A percentile compares a stretch with the other conserved stretches of the same genome.
Conservation (phyloP, 2,797 vertebrate species). For the Enteromius thamalakanensis region DNA sequence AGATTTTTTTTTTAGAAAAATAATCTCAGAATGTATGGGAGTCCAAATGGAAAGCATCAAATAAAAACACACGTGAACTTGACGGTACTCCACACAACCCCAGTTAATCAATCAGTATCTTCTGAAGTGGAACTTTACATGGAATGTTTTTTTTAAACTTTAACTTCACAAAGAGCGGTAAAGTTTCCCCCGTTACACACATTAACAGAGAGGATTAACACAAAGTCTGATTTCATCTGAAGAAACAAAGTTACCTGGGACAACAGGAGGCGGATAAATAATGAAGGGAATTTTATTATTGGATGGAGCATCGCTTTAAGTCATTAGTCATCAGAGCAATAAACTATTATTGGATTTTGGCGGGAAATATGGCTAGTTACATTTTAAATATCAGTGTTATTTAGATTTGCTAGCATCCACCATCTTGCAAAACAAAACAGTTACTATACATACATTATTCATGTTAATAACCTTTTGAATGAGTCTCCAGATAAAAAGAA, state of each 20-base stretch:
- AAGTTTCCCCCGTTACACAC: neutral
- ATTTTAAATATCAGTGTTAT: neutral
- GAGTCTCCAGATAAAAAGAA: neutral
- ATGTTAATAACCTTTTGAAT: neutral
- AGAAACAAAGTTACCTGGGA: neutral
- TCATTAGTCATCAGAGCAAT: neutral
- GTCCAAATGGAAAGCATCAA: neutral
- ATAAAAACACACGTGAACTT: neutral
- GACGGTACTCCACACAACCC: neutral
- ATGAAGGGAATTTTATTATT: neutral
- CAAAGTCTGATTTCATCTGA: neutral
- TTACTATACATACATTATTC: neutral
- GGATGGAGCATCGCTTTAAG: neutral
- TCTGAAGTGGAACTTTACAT: neutral
- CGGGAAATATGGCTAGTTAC: neutral
- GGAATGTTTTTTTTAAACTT: neutral
- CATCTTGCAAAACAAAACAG: neutral
- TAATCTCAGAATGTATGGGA: neutral
- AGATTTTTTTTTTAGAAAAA: too few species aligned
- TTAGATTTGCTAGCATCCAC: neutral
- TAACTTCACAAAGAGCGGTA: neutral
- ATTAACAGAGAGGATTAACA: neutral
- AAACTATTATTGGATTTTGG: neutral
- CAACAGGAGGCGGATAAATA: neutral
- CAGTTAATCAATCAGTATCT: neutral